Percentiles rank a stretch among this genome's conserved stretches.
Evolutionary conservation across 2,797 vertebrate genomes (phyloP).

Genomic region (Labroides dimidiatus): DNA sequence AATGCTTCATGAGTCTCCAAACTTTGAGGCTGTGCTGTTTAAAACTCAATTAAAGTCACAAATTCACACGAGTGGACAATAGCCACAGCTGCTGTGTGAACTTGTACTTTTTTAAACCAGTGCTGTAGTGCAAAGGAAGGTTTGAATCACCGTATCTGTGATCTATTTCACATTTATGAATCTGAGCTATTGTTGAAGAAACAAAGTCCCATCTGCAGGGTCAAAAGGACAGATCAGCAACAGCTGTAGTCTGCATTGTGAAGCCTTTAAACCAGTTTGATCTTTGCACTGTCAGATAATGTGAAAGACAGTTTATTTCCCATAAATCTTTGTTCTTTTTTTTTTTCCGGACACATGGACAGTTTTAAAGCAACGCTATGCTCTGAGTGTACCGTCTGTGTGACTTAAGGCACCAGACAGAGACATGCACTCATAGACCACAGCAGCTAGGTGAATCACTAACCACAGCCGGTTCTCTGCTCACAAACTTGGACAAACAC

Average conservation of each 20-base stretch:
- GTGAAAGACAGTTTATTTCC: neutral
- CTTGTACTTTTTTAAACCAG: conserved; percentile 27
- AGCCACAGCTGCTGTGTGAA: conserved; percentile 41
- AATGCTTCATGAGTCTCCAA: too few species aligned
- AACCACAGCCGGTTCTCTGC: conserved; percentile 25
- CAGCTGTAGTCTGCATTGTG: neutral
- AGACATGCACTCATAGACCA: conserved; percentile 16
- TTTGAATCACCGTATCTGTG: conserved; percentile 21
- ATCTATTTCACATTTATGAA: conserved; percentile 38
- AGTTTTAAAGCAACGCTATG: neutral
- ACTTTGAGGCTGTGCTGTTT: too few species aligned
- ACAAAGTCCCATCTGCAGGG: conserved; percentile 54
- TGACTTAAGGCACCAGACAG: conserved; percentile 1
- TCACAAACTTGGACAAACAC: conserved; percentile 3
- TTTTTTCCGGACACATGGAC: neutral
- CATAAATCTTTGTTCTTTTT: neutral
- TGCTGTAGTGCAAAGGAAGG: conserved; percentile 18
- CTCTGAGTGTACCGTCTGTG: conserved; percentile 4
- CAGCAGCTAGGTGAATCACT: conserved; percentile 47
- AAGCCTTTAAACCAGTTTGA: neutral
- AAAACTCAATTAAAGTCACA: conserved; percentile 2
- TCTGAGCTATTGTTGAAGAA: conserved; percentile 49
- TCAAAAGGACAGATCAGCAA: conserved; percentile 33
- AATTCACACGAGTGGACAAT: conserved; percentile 34
- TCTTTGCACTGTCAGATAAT: neutral